Evolutionary conservation across 2,888 invertebrate species (phyloP).

Genomic region (Teleogryllus oceanicus): DNA sequence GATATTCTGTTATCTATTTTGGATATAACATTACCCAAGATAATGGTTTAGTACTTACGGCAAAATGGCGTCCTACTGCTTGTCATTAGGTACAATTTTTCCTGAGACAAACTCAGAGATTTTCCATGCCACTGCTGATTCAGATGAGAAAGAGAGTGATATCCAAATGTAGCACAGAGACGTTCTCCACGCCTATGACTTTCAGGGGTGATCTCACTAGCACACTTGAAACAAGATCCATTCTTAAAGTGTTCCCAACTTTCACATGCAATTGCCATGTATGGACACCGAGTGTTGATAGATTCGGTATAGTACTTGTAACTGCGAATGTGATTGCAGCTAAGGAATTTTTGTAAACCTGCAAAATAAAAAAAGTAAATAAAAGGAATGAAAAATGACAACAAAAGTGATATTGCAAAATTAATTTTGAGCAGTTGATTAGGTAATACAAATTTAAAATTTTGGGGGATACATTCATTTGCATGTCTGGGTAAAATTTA

Average conservation of each 20-base stretch:
- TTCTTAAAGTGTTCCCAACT: conserved; percentile 59
- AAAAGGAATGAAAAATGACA: conserved; percentile 3
- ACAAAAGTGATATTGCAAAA: neutral
- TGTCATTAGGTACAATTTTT: conserved; percentile 70
- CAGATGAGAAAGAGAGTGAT: conserved; percentile 41
- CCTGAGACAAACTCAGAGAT: conserved; percentile 49
- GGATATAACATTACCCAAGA: too few species aligned
- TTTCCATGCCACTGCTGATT: neutral
- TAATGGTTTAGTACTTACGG: conserved; percentile 56
- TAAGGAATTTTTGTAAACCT: conserved; percentile 67
- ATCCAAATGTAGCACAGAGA: conserved; percentile 46
- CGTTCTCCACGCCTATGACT: conserved; percentile 19
- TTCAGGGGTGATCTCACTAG: neutral
- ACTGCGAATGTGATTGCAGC: conserved; percentile 85
- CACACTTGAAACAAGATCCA: conserved; percentile 43
- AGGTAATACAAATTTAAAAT: too few species aligned
- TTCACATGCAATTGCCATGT: conserved; percentile 72
- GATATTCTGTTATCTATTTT: too few species aligned
- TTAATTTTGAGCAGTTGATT: neutral
- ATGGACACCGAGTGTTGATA: conserved; percentile 72
- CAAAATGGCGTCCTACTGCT: conserved; percentile 69
- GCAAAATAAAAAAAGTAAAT: too few species aligned
- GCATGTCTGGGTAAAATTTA: too few species aligned
- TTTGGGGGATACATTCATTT: too few species aligned
- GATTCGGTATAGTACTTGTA: conserved; percentile 82